These are phyloP conservation scores for Pseudonaja textilis DNA, from an alignment of 2,113 vertebrate species.

Conservation along the genomic window DNA sequence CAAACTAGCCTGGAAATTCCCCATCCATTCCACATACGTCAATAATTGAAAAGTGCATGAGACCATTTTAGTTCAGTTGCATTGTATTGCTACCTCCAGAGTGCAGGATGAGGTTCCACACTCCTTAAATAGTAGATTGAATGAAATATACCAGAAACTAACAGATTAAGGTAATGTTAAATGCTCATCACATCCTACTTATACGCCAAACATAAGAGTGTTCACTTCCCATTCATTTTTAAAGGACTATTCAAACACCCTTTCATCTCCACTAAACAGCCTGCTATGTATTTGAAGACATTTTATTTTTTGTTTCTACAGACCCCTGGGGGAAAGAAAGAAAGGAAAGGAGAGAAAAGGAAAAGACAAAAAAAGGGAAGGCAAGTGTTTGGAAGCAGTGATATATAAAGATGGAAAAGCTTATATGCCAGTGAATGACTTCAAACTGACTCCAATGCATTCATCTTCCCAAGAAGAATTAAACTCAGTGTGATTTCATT, in stretches of 20 bases:
- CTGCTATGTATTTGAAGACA: slow-evolving; percentile 72
- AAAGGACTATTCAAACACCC: slow-evolving; percentile 70
- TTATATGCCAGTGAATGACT: slow-evolving; percentile 65
- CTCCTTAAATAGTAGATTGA: slow-evolving; percentile 46
- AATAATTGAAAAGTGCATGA: not conserved
- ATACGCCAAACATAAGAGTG: slow-evolving; percentile 70
- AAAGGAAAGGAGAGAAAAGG: slow-evolving; percentile 46
- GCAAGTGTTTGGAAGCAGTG: slow-evolving; percentile 69
- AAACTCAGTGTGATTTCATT: slow-evolving; percentile 74
- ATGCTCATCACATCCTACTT: slow-evolving; percentile 67
- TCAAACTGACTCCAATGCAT: slow-evolving; percentile 71
- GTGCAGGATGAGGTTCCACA: slow-evolving; percentile 49
- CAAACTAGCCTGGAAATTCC: not conserved
- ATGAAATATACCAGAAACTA: slow-evolving; percentile 55
- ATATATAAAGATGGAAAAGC: slow-evolving; percentile 72
- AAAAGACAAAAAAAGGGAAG: slow-evolving; percentile 56
- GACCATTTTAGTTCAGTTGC: not conserved
- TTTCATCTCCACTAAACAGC: slow-evolving; percentile 74
- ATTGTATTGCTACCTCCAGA: not conserved
- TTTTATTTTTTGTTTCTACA: slow-evolving; percentile 73
- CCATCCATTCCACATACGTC: not conserved
- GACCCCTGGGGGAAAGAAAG: slow-evolving; percentile 66
- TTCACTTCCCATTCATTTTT: slow-evolving; percentile 72
- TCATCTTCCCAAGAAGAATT: slow-evolving; percentile 74
- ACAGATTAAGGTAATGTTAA: slow-evolving; percentile 63